Conservation (phyloP, 1,140 invertebrate species). For the Galleria mellonella region DNA sequence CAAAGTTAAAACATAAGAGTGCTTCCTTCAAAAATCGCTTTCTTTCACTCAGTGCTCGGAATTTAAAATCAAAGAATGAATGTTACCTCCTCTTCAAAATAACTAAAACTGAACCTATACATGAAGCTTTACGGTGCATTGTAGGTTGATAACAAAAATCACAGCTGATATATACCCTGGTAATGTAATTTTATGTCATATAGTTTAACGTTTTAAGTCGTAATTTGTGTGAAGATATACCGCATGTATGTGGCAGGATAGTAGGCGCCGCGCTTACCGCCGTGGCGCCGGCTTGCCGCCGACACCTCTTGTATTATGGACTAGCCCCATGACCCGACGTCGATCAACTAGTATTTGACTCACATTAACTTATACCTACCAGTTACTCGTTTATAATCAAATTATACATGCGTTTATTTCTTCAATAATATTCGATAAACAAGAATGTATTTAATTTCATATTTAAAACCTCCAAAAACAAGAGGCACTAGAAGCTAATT, state of each 20-base stretch:
- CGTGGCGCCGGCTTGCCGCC: constrained; percentile 66
- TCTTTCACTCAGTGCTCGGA: constrained; percentile 59
- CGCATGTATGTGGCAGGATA: constrained; percentile 49
- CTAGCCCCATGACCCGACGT: constrained; percentile 66
- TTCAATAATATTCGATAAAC: neutral
- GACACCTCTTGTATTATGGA: constrained; percentile 71
- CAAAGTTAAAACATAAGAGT: constrained; percentile 41
- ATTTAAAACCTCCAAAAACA: no score
- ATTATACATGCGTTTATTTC: constrained; percentile 38
- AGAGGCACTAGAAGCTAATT: no score
- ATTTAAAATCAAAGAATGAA: constrained; percentile 64
- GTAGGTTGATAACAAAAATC: constrained; percentile 20
- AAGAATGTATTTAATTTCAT: no score
- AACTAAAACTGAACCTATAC: constrained; percentile 17
- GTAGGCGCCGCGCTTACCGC: constrained; percentile 62
- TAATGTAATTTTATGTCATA: constrained; percentile 16
- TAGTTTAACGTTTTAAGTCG: constrained; percentile 7
- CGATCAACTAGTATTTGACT: constrained; percentile 67
- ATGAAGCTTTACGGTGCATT: constrained; percentile 12
- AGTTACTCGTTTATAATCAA: constrained; percentile 50
- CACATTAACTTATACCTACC: constrained; percentile 48
- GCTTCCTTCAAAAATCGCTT: constrained; percentile 64
- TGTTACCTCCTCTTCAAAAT: constrained; percentile 20
- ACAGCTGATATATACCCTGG: constrained; percentile 32
- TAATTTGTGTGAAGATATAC: constrained; percentile 13